These are phyloP conservation scores for Petrocephalus schoutedeni DNA, from an alignment of 2,797 vertebrate genomes.

Conservation along the genomic window DNA sequence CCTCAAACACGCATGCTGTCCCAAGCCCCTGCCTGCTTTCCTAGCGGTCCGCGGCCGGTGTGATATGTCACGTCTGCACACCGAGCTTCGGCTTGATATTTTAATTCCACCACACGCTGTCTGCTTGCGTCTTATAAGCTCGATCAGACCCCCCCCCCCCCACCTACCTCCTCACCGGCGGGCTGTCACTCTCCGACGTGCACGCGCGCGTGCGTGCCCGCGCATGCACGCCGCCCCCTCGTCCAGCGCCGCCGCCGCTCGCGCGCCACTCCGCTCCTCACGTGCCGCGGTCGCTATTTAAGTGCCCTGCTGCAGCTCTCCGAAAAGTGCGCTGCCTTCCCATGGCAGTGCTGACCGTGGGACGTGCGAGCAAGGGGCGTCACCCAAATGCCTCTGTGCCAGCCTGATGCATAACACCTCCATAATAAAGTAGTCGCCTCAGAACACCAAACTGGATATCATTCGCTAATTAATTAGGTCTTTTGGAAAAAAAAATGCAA, in stretches of 20 bases:
- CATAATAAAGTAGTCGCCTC: conserved; percentile 28
- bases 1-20: conserved; percentile 30
- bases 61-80: conserved; percentile 23
- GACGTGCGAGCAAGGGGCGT: not conserved
- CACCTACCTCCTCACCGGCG: conserved; percentile 34
- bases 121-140: conserved; percentile 23
- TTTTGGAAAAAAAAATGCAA: conserved; percentile 44
- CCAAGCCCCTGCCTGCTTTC: not conserved
- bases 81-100: conserved; percentile 26
- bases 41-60: conserved; percentile 21
- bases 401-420: conserved; percentile 21
- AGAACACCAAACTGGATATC: conserved; percentile 32
- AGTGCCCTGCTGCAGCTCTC: not conserved
- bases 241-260: not conserved
- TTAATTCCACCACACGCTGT: conserved; percentile 35
- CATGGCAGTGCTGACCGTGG: not conserved
- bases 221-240: not conserved
- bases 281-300: not conserved
- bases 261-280: not conserved
- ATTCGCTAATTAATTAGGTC: conserved; percentile 53
- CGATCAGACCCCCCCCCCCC: conserved; percentile 30
- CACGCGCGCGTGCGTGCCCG: not conserved
- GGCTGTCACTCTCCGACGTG: conserved; percentile 22
- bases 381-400: not conserved
- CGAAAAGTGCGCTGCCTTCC: not conserved